These are phyloP conservation scores for Drosophila ambigua DNA, from an alignment of 1,140 invertebrate genomes.

Conservation along the genomic window DNA sequence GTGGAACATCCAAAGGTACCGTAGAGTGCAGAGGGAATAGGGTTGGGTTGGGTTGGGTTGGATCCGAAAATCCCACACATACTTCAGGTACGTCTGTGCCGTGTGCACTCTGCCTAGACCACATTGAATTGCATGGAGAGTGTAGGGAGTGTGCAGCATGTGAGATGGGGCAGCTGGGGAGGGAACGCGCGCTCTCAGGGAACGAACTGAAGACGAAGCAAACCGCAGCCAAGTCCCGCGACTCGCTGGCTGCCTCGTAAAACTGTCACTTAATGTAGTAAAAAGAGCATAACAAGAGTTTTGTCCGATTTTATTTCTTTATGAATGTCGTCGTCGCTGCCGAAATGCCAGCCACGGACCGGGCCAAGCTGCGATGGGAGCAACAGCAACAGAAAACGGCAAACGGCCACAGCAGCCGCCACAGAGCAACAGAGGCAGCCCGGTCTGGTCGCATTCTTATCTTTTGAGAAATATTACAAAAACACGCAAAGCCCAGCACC, in stretches of 20 bases:
- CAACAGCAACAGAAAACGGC: slow-evolving; percentile 6
- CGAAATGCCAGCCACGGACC: slow-evolving; percentile 35
- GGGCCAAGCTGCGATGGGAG: slow-evolving; percentile 2
- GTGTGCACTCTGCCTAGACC: slow-evolving; percentile 2
- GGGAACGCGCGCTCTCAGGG: not conserved
- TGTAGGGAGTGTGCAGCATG: not conserved
- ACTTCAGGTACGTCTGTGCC: no score
- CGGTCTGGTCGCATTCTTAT: slow-evolving; percentile 82
- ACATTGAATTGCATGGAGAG: not conserved
- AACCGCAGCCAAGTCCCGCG: slow-evolving; percentile 13
- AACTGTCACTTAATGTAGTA: slow-evolving; percentile 60
- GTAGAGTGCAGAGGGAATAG: not conserved
- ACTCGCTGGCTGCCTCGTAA: slow-evolving; percentile 36
- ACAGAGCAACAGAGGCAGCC: slow-evolving; percentile 24
- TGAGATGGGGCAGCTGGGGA: not conserved
- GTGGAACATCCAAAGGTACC: slow-evolving; percentile 31
- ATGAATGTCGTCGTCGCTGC: slow-evolving; percentile 53
- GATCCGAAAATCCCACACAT: no score
- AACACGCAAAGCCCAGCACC: slow-evolving; percentile 77
- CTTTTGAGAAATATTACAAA: slow-evolving; percentile 84
- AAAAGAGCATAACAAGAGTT: slow-evolving; percentile 50
- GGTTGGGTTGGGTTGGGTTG: slow-evolving; percentile 3
- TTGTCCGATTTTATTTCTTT: slow-evolving; percentile 67
- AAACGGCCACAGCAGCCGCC: slow-evolving; percentile 17
- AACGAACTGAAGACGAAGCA: slow-evolving; percentile 5